Evolutionary conservation across 2,888 invertebrate species (phyloP), one percentile per base, ranked within the genome.

Genomic region (Bibio marci): DNA sequence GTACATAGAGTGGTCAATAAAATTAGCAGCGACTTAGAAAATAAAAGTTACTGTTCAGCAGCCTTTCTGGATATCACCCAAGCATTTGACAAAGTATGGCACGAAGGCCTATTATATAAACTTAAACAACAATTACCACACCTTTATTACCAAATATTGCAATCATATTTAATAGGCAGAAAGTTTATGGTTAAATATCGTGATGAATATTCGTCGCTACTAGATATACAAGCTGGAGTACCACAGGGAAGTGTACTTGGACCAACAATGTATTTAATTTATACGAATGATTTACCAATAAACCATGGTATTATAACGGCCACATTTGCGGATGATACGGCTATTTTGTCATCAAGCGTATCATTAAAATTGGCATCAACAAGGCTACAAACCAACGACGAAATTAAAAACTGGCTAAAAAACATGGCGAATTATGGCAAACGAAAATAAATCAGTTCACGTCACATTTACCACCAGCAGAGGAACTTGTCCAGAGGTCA

Each of bases 231-330:
- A 10, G 7, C 30, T n/a, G 30, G 30, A 6, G 43, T 46, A 11
- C 45, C 45, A 1, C 48, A 50, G 33, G 49, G 48, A 6, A 49
- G 48, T 34, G 43, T 47, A 1, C 44, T 48, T 1, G 45, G 46
- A 18, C 46, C 46, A 7, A 32, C 45, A 5, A 39, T 46, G n/a
- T 49, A 46, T 31, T 22, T 32, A 4, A 18, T 49, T 11, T 49
- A 35, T 22, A 48, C 45, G 4, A 33, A 39, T 25, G 47, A 47
- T 35, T 27, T 47, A 7, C 47, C 44, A 12, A 42, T 17, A 14
- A 34, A 18, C 14, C 18, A 37, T 12, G 30, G 41, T 7, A 36
- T 39, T 5, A 45, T 41, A 2, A 27, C 42, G 12, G 44, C 45
- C 30, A 47, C 47, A 10, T 49, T 40, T 37, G 47, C 47, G 12